A percentile compares a stretch with the other conserved stretches of the same genome.
These are phyloP conservation scores for Motacilla alba DNA, from an alignment of 2,113 vertebrate genomes.

Conservation along the genomic window DNA sequence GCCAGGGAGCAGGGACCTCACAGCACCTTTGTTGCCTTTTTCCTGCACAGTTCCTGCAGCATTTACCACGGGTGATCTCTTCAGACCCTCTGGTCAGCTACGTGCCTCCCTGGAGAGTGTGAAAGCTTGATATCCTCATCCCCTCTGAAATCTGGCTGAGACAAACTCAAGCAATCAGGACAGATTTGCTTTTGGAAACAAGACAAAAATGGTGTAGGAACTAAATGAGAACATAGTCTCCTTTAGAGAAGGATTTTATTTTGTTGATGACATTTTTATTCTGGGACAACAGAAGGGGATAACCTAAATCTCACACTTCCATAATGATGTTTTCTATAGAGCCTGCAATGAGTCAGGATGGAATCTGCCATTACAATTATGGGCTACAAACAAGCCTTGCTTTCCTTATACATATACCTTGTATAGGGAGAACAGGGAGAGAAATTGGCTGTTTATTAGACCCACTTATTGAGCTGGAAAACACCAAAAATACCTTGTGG, in stretches of 20 bases:
- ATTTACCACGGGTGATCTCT: not conserved
- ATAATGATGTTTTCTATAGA: not conserved
- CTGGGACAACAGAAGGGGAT: not conserved
- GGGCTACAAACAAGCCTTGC: not conserved
- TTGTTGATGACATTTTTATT: not conserved
- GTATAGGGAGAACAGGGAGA: not conserved
- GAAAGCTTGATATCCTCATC: not conserved
- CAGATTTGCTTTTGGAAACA: not conserved
- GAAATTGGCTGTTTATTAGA: not conserved
- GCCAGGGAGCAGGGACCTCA: not conserved
- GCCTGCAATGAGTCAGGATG: not conserved
- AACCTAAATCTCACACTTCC: not conserved
- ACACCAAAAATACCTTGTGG: not conserved
- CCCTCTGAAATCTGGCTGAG: not conserved
- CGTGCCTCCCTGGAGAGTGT: fast-evolving
- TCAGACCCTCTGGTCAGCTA: not conserved
- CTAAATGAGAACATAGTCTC: not conserved
- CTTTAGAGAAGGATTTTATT: not conserved
- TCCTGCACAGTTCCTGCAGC: not conserved
- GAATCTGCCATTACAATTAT: not conserved
- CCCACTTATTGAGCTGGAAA: not conserved
- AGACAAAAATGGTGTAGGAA: not conserved
- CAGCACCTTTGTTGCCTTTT: not conserved
- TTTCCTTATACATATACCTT: not conserved
- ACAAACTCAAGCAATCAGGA: not conserved